phyloP scores from a whole-genome alignment of 2,888 invertebrate species.

The Scrobipalpa costella region DNA sequence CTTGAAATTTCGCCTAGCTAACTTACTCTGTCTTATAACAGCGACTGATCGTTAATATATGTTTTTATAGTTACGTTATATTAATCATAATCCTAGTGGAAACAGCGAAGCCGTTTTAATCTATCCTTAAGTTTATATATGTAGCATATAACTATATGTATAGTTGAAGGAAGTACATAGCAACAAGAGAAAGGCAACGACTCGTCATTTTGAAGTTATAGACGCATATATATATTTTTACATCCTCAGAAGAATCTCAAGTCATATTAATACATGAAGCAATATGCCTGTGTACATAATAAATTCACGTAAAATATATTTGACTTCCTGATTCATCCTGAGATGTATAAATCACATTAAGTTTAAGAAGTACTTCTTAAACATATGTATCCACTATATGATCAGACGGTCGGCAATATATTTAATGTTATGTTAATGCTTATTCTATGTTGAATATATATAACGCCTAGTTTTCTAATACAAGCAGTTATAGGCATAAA shows the following conservation, averaged over 20 bases:
- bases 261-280: background rate
- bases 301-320: conserved; percentile 14
- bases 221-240: conserved; percentile 11
- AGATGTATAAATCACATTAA: conserved; percentile 14
- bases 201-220: conserved; percentile 35
- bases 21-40: conserved; percentile 57
- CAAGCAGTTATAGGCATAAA: conserved; percentile 68
- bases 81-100: conserved; percentile 44
- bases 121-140: conserved; percentile 38
- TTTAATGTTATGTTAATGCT: conserved; percentile 34
- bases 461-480: conserved; percentile 51
- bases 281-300: conserved; percentile 1
- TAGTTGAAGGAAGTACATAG: conserved; percentile 64
- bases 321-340: background rate
- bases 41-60: conserved; percentile 31
- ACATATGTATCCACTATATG: conserved; percentile 31
- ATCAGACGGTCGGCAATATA: conserved; percentile 40
- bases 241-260: conserved; percentile 8
- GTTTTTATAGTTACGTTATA: conserved; percentile 29
- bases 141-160: conserved; percentile 49
- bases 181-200: conserved; percentile 64
- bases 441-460: conserved; percentile 56
- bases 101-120: conserved; percentile 51
- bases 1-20: conserved; percentile 71
- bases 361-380: conserved; percentile 24